Evolutionary conservation across 1,140 invertebrate species (phyloP), one percentile per base, ranked within the genome.

Genomic region (Zaprionus taronus): DNA sequence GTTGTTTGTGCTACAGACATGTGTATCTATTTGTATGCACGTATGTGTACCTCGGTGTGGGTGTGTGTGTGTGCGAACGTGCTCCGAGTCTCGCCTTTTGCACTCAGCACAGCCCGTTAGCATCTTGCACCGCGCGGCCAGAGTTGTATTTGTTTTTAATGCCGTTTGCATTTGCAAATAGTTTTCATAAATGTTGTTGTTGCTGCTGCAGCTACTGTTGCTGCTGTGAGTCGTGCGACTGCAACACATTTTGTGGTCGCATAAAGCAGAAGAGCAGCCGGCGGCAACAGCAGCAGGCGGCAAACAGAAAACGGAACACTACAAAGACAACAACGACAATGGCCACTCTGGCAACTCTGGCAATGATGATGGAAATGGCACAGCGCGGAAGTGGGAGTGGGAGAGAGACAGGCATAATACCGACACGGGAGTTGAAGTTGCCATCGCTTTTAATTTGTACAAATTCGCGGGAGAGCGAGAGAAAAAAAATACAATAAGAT

Each of bases 91-190:
- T 56, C 41, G 62, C 38, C 56, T 55, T 36, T 53, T 44, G 70
- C 38, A n/a, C 36, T 49, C 26, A 28, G 72, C 31, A 26, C 15
- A 51, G 24, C 24, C 62, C 65, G 74, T 77, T 80, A 72, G 61
- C 81, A 87, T 79, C 78, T 89, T 76, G 71, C 61, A 53, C 24
- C 24, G 47, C 41, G 57, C 22, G 56, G 26, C 57, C 66, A 58
- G 47, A 24, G 38, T 66, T 67, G 72, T 84, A 84, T 84, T 84
- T 84, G 78, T 68, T 87, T 81, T 84, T 79, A 79, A 87, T 89
- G 53, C 71, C 57, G 58, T 72, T 73, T 76, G 78, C 68, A 69
- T 78, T 74, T 61, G 80, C 68, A 87, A 87, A 87, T 87, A 89
- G 84, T 84, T 89, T 83, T 65, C 84, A 84, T 81, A 90, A 84